Base-by-base conservation (phyloP, 2,113 vertebrate genomes). In the Ptyas mucosa region DNA sequence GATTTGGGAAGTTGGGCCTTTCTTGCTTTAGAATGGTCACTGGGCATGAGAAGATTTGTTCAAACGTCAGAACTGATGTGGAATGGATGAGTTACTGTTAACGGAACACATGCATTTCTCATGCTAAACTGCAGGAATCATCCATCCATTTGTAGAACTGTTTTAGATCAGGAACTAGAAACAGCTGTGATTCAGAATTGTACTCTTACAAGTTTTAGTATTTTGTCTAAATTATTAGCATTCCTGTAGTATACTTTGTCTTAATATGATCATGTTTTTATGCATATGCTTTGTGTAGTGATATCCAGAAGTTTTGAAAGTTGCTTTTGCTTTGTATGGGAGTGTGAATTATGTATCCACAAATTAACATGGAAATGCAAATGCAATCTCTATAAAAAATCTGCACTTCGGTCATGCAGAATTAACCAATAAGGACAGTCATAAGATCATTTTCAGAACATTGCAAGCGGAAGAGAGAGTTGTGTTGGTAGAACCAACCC, bases 91-190 rank as follows among this genome's bases (percentile, higher is more conserved):
- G 81, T 97, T 69, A n/a, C 64, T 69, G 12, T 69, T 95, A 94
- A 96, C 91, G 88, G 94, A 93, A 96, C 95, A 94, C 61, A 26
- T 95, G 94, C 90, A 90, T 92, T 97, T 95, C 6, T 0, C 94
- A 85, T 96, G 95, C 69, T 88, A 94, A 85, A 29, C 91, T 94
- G 93, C 93, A 94, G 93, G 75, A 54, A 43, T 81, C 90, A 94
- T 92, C 75, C 90, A 58, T 89, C 0, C 7, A 94, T 96, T 95
- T 92, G 95, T 92, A 89, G 95, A 95, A 96, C 95, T 95, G 95
- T 91, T 96, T 95, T 95, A 95, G 95, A 95, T 95, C 96, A 96
- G 93, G 94, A 96, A 94, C 96, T 96, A 93, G 94, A 96, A 95
- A 93, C 95, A 97, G 95, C 94, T 96, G 94, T 95, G 93, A 91